phyloP scores from a whole-genome alignment of 2,113 vertebrate genomes.

The Chloropsis cyanopogon region DNA sequence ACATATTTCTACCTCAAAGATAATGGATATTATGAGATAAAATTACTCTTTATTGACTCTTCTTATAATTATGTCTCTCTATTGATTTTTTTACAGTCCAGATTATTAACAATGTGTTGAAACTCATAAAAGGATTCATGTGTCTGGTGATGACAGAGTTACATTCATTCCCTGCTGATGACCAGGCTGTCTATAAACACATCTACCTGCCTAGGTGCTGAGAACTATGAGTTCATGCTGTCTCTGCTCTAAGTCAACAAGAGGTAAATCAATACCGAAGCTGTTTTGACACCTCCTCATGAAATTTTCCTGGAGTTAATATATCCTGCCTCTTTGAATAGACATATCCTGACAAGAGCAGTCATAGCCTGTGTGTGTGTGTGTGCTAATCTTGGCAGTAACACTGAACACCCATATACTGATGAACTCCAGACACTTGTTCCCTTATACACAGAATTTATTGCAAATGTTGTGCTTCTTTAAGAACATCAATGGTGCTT shows the following conservation, averaged over 20 bases:
- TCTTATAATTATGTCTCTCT: not conserved
- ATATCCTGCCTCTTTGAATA: constrained; percentile 28
- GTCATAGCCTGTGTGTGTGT: not conserved
- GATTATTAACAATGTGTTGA: not conserved
- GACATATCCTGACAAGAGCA: constrained; percentile 30
- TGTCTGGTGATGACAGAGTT: not conserved
- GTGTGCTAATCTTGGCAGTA: constrained; percentile 25
- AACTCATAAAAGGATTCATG: not conserved
- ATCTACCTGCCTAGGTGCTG: not conserved
- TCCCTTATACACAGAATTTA: not conserved
- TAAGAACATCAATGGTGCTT: not conserved
- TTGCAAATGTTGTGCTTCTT: not conserved
- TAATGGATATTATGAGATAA: not conserved
- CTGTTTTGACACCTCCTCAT: constrained; percentile 24
- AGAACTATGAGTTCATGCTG: not conserved
- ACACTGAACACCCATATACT: not conserved
- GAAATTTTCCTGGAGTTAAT: constrained; percentile 45
- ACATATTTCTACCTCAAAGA: not conserved
- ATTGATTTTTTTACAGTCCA: not conserved
- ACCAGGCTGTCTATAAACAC: not conserved
- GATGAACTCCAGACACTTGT: constrained; percentile 39
- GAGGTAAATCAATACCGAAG: constrained; percentile 37
- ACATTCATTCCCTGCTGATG: not conserved
- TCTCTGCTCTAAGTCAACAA: constrained; percentile 18
- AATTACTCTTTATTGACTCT: not conserved